Evolutionary conservation across 2,888 invertebrate species (phyloP).

Genomic region (Drosophila bunnanda): DNA sequence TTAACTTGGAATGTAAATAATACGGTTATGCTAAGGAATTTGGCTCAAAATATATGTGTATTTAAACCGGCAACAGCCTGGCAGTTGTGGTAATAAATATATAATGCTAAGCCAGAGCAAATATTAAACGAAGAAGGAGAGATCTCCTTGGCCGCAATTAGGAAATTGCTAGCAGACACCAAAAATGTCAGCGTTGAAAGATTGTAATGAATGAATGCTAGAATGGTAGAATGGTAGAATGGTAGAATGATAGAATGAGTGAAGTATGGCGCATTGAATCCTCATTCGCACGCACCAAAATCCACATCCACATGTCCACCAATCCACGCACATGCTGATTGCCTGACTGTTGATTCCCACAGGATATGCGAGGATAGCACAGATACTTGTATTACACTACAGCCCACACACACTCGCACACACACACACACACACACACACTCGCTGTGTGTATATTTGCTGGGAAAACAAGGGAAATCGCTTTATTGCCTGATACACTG

Average conservation of each 20-base stretch:
- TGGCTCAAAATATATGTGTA: conserved; percentile 4
- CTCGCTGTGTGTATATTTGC: neutral
- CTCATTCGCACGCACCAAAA: conserved; percentile 13
- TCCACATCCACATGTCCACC: conserved; percentile 8
- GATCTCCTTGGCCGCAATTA: conserved; percentile 8
- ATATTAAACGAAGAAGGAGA: neutral
- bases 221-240: neutral
- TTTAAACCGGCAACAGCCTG: neutral
- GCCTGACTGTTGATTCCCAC: conserved; percentile 12
- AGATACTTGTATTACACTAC: conserved; percentile 11
- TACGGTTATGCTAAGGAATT: conserved; percentile 17
- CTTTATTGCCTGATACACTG: conserved; percentile 8
- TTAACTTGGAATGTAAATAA: conserved; percentile 64
- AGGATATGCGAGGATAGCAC: conserved; percentile 2
- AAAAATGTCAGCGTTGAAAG: conserved; percentile 13
- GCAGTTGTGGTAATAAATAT: conserved; percentile 29
- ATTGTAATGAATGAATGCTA: conserved; percentile 13
- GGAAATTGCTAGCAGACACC: conserved; percentile 16
- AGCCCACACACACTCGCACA: neutral
- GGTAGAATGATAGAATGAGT: neutral
- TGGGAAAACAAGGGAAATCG: conserved; percentile 14
- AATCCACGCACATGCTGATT: conserved; percentile 13
- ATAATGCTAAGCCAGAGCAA: conserved; percentile 26
- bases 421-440: neutral
- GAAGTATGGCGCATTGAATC: neutral